Conservation (phyloP, 2,797 vertebrate species). For the Chromobotia macracanthus region DNA sequence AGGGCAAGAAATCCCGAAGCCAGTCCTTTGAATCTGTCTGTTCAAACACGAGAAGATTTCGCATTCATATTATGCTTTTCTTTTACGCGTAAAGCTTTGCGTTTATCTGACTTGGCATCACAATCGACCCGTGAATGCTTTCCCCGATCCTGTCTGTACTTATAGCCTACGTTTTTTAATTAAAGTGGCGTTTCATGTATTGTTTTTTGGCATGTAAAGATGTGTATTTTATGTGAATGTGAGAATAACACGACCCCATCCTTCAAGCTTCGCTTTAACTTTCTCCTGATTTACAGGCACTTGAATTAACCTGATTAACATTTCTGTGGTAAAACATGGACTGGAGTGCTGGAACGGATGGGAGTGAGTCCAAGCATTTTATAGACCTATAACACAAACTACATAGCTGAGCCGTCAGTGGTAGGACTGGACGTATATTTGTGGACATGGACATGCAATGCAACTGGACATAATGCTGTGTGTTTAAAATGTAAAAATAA, state of each 20-base stretch:
- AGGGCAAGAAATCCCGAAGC: not conserved
- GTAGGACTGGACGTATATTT: constrained; percentile 3
- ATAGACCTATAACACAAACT: constrained; percentile 19
- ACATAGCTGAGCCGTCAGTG: constrained; percentile 18
- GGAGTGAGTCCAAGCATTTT: constrained; percentile 34
- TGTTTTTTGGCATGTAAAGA: too few relatives aligned
- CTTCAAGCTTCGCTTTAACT: constrained; percentile 5
- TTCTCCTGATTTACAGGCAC: constrained; percentile 27
- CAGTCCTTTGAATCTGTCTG: too few relatives aligned
- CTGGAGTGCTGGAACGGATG: not conserved
- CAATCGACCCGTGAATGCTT: too few relatives aligned
- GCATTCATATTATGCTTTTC: too few relatives aligned
- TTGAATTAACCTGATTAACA: constrained; percentile 37
- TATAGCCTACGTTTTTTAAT: too few relatives aligned
- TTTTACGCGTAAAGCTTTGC: too few relatives aligned
- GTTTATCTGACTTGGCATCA: too few relatives aligned
- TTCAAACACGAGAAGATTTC: too few relatives aligned
- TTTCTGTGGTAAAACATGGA: constrained; percentile 38
- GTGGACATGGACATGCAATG: not conserved
- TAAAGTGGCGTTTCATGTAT: too few relatives aligned
- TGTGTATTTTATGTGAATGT: not conserved
- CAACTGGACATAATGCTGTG: not conserved
- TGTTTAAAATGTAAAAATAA: constrained; percentile 3
- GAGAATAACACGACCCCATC: not conserved
- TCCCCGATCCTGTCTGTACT: too few relatives aligned